Evolutionary conservation across 2,797 vertebrate species (phyloP).

Genomic region (Schizothorax lantsangensis): DNA sequence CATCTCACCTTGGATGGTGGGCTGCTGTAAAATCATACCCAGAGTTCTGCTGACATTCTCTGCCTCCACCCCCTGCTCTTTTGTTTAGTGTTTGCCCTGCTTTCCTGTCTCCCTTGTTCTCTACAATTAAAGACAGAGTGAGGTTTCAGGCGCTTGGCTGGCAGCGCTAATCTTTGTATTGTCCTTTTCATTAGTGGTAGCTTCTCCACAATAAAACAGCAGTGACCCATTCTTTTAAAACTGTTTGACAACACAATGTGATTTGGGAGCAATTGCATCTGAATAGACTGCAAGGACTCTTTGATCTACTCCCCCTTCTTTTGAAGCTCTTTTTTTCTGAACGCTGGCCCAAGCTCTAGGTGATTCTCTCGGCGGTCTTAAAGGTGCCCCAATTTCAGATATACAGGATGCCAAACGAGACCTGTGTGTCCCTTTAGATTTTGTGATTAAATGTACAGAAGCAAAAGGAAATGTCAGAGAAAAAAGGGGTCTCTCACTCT

Average conservation of each 20-base stretch:
- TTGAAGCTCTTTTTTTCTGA: constrained; percentile 63
- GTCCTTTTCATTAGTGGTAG: constrained; percentile 88
- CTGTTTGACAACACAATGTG: constrained; percentile 79
- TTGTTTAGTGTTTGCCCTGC: constrained; percentile 82
- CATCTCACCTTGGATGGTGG: constrained; percentile 38
- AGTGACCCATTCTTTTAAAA: constrained; percentile 84
- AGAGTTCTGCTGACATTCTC: constrained; percentile 58
- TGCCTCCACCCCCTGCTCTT: constrained; percentile 70
- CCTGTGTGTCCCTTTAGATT: constrained; percentile 34
- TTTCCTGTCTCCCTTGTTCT: constrained; percentile 82
- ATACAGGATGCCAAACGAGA: constrained; percentile 31
- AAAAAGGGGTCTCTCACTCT: constrained; percentile 12
- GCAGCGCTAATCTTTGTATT: constrained; percentile 87
- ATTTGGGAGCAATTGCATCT: constrained; percentile 85
- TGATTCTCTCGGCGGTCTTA: constrained; percentile 71
- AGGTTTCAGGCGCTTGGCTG: constrained; percentile 85
- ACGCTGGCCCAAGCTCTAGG: constrained; percentile 71
- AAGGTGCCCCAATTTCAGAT: constrained; percentile 35
- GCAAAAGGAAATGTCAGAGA: constrained; percentile 18
- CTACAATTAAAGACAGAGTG: constrained; percentile 86
- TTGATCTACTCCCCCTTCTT: constrained; percentile 83
- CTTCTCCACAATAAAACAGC: constrained; percentile 83
- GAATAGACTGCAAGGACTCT: constrained; percentile 80
- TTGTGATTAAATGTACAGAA: constrained; percentile 27
- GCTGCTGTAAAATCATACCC: constrained; percentile 62